phyloP scores from a whole-genome alignment of 64 coral and sea anemone genomes.

The Catalaphyllia jardinei region DNA sequence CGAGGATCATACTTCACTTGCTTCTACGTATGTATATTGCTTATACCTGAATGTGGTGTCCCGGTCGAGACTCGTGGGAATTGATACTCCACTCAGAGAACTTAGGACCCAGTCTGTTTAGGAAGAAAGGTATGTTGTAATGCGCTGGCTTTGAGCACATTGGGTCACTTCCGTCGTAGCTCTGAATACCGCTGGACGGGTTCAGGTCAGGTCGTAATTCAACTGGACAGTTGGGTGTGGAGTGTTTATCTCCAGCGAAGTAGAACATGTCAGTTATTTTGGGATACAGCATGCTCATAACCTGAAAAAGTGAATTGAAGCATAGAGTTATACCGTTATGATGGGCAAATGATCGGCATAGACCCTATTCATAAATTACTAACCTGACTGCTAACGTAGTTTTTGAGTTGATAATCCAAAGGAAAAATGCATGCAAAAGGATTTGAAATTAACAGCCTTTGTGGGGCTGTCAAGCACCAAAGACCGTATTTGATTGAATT shows the following conservation, averaged over 20 bases:
- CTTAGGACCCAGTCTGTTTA: constrained; percentile 38
- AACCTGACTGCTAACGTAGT: too few species aligned
- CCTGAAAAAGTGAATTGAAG: not conserved
- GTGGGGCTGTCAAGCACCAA: too few species aligned
- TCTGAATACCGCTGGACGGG: constrained; percentile 68
- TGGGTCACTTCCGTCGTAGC: constrained; percentile 19
- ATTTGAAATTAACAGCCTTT: too few species aligned
- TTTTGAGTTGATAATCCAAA: too few species aligned
- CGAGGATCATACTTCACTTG: too few species aligned
- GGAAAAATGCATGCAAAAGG: too few species aligned
- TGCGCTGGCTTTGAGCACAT: constrained; percentile 27
- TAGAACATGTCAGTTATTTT: constrained; percentile 71
- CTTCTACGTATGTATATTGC: too few species aligned
- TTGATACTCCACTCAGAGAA: constrained; percentile 66
- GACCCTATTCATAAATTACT: too few species aligned
- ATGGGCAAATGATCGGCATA: not conserved
- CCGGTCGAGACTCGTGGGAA: constrained; percentile 45
- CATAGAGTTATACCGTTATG: not conserved
- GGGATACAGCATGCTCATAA: constrained; percentile 60
- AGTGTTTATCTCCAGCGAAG: constrained; percentile 65
- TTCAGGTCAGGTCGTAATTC: constrained; percentile 49
- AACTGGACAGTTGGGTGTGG: constrained; percentile 74
- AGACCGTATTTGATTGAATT: too few species aligned
- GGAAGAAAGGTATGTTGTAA: constrained; percentile 70
- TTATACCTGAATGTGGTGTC: constrained; percentile 60